Percentiles rank a stretch among this genome's conserved stretches.
phyloP scores from a whole-genome alignment of 2,797 vertebrate species.

The Helicolenus hilgendorfi region DNA sequence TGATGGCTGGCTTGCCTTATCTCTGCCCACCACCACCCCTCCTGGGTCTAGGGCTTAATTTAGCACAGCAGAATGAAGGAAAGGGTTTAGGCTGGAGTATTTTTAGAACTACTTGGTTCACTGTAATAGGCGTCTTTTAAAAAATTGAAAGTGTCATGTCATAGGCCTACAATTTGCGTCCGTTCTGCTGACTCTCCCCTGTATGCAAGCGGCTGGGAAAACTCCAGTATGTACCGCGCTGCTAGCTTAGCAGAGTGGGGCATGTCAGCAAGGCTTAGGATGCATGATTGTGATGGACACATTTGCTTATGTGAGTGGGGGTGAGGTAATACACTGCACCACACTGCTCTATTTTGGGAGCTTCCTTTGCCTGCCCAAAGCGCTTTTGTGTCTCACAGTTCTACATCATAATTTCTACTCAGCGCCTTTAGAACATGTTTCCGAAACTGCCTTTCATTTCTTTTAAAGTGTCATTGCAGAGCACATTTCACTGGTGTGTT shows the following conservation, averaged over 20 bases:
- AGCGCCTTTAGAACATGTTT: conserved; percentile 10
- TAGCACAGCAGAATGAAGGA: conserved; percentile 70
- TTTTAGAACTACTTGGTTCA: conserved; percentile 74
- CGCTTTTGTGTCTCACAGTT: conserved; percentile 50
- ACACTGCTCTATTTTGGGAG: conserved; percentile 73
- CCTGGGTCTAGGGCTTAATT: conserved; percentile 70
- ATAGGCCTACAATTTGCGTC: conserved; percentile 44
- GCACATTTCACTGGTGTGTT: conserved; percentile 8
- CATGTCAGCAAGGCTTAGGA: conserved; percentile 76
- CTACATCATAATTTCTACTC: conserved; percentile 40
- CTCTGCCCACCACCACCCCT: conserved; percentile 68
- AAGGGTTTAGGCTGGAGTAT: conserved; percentile 68
- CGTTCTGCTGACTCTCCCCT: conserved; percentile 48
- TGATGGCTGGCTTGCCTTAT: conserved; percentile 73
- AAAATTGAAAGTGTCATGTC: conserved; percentile 79
- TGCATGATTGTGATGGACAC: conserved; percentile 74
- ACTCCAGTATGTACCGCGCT: conserved; percentile 28
- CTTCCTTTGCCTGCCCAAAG: conserved; percentile 60
- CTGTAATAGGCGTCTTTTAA: conserved; percentile 63
- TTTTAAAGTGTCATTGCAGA: background rate
- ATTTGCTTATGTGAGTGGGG: conserved; percentile 77
- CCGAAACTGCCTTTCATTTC: background rate
- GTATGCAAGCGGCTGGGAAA: conserved; percentile 47
- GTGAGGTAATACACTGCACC: conserved; percentile 70
- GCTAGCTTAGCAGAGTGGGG: conserved; percentile 62